Conservation (phyloP, 2,888 invertebrate species). For the Blastobasis lacticolella region DNA sequence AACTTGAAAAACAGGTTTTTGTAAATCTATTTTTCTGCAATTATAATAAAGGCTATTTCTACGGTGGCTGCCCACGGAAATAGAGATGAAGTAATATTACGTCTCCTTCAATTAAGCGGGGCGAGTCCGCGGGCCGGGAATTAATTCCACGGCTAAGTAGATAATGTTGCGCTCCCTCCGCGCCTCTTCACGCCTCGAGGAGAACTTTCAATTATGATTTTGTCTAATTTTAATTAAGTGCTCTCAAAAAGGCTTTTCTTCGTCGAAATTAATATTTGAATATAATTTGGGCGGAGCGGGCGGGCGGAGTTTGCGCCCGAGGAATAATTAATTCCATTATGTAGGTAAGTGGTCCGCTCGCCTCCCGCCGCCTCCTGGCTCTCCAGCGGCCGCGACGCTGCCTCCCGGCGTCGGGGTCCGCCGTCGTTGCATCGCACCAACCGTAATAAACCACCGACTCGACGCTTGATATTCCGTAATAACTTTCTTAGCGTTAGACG, state of each 20-base stretch:
- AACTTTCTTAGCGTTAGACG: too few species aligned
- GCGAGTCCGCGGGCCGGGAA: constrained; percentile 48
- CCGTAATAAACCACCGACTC: too few species aligned
- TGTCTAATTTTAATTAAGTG: constrained; percentile 75
- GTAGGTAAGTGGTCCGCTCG: constrained; percentile 48
- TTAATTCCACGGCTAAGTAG: constrained; percentile 69
- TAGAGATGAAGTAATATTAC: constrained; percentile 44
- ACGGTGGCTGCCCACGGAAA: constrained; percentile 8
- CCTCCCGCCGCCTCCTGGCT: too few species aligned
- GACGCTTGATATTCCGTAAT: too few species aligned
- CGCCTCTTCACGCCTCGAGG: constrained; percentile 70
- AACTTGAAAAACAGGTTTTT: not conserved
- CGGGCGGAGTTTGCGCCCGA: constrained; percentile 72
- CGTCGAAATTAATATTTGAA: constrained; percentile 74
- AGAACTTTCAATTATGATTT: constrained; percentile 75
- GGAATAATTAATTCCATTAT: constrained; percentile 72
- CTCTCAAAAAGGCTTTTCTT: constrained; percentile 72
- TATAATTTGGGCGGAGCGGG: constrained; percentile 72
- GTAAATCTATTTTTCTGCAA: not conserved
- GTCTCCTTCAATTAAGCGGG: constrained; percentile 56
- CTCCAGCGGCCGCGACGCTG: too few species aligned
- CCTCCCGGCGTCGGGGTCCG: too few species aligned
- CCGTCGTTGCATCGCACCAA: too few species aligned
- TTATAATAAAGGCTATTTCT: not conserved
- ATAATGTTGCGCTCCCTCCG: constrained; percentile 59